Evolutionary conservation across 2,888 invertebrate genomes (phyloP).

Genomic region (Panopea generosa): DNA sequence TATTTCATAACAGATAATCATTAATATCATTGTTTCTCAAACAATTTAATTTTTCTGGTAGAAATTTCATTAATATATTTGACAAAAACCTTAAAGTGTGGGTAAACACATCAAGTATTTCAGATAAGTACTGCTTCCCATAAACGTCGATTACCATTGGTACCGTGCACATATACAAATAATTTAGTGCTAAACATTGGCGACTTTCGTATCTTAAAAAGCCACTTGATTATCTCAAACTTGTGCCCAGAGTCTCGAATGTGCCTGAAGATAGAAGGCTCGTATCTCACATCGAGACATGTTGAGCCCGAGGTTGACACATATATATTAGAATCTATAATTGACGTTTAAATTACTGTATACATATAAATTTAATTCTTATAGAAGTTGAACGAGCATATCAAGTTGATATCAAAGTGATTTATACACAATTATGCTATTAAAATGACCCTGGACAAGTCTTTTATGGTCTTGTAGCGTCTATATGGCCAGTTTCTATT

Average conservation of each 20-base stretch:
- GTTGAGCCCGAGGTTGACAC: slow-evolving; percentile 36
- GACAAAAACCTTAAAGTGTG: too few relatives aligned
- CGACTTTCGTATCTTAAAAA: slow-evolving; percentile 40
- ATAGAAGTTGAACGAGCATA: slow-evolving; percentile 42
- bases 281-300: slow-evolving; percentile 20
- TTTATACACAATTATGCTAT: slow-evolving; percentile 55
- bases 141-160: too few relatives aligned
- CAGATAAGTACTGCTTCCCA: too few relatives aligned
- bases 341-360: slow-evolving; percentile 36
- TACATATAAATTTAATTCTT: slow-evolving; percentile 52
- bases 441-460: slow-evolving; percentile 46
- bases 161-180: too few relatives aligned
- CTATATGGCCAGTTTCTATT: slow-evolving; percentile 22
- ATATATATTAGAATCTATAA: slow-evolving; percentile 49
- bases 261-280: too few relatives aligned
- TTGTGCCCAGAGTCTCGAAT: background rate
- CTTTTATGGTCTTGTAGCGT: slow-evolving; percentile 43
- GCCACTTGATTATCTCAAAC: slow-evolving; percentile 51
- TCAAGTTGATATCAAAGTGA: slow-evolving; percentile 52
- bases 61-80: too few relatives aligned
- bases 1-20: too few relatives aligned
- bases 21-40: too few relatives aligned
- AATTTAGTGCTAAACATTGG: too few relatives aligned
- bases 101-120: too few relatives aligned
- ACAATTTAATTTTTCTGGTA: too few relatives aligned